Evolutionary conservation across 1,140 invertebrate species (phyloP), one percentile per base, ranked within the genome.

Genomic region (Cherax destructor): DNA sequence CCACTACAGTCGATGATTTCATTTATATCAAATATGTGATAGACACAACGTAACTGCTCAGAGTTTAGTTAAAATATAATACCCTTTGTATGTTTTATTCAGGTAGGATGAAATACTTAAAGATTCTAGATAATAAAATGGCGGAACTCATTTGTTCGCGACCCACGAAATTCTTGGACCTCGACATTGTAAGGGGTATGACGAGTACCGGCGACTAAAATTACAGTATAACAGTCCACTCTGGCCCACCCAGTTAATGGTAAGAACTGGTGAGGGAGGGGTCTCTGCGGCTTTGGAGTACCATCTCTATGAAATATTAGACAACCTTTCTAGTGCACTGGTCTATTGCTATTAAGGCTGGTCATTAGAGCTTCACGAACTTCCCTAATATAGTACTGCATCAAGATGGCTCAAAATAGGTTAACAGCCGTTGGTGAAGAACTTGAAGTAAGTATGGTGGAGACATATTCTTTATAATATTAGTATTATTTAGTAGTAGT

Each of bases 201-300:
- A 74, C 69, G n/a, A 74, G 69, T 74, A 74, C 69, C n/a, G 6
- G n/a, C 30, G 69, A 74, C 69, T 30, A 74, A 74, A 74, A 74
- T 4, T 74, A 74, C 69, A 74, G 16, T 30, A 74, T 74, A 30
- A 74, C 69, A 30, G 69, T 74, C 69, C 69, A 74, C 69, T 74
- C 16, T 74, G 6, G 9, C n/a, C 69, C 24, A 30, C 24, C 69
- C 69, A 74, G 69, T 74, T 74, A 30, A n/a, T 10, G 6, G 69
- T 30, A n/a, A 6, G 69, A 30, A 30, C 21, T 30, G 69, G 69
- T 74, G 69, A 74, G 69, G 69, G 69, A 74, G 69, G 69, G 69
- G 30, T n/a, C 69, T 30, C 24, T 2, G n/a, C 21, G 9, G n/a
- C n/a, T n/a, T n/a, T 21, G n/a, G 69, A 74, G n/a, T 30, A 74